phyloP scores from a whole-genome alignment of 2,888 invertebrate genomes.

The Drosophila putrida region DNA sequence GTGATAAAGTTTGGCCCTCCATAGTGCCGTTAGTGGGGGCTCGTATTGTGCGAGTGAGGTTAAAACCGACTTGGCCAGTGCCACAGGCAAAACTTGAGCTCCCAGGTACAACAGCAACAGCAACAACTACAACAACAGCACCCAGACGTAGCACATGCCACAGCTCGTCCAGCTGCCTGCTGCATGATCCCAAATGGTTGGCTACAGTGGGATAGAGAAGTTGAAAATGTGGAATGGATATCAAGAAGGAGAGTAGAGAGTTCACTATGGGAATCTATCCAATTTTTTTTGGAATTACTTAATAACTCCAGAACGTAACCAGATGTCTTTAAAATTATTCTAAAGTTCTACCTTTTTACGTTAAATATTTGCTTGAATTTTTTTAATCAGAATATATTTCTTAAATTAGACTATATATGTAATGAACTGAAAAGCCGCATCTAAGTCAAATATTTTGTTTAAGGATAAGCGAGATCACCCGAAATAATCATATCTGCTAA shows the following conservation, averaged over 20 bases:
- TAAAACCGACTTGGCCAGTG: constrained; percentile 63
- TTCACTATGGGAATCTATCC: too few species aligned
- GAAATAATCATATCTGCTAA: too few species aligned
- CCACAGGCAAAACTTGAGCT: constrained; percentile 59
- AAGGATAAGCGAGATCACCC: too few species aligned
- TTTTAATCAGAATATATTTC: too few species aligned
- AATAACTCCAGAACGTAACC: too few species aligned
- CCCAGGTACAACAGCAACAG: constrained; percentile 53
- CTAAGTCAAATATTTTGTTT: too few species aligned
- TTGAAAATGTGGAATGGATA: constrained; percentile 1
- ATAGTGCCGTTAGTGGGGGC: constrained; percentile 74
- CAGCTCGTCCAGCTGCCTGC: constrained; percentile 59
- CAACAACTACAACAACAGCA: constrained; percentile 56
- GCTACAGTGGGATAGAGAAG: background rate
- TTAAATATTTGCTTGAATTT: too few species aligned
- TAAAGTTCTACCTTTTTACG: too few species aligned
- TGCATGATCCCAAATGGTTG: constrained; percentile 48
- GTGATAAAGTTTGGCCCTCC: constrained; percentile 77
- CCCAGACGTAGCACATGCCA: constrained; percentile 65
- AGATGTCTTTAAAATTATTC: too few species aligned
- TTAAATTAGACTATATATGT: too few species aligned
- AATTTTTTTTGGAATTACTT: too few species aligned
- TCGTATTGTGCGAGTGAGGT: constrained; percentile 66
- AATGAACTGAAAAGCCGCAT: too few species aligned
- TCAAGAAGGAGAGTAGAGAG: background rate